phyloP scores from a whole-genome alignment of 2,113 vertebrate species.

The Macaca fascicularis region DNA sequence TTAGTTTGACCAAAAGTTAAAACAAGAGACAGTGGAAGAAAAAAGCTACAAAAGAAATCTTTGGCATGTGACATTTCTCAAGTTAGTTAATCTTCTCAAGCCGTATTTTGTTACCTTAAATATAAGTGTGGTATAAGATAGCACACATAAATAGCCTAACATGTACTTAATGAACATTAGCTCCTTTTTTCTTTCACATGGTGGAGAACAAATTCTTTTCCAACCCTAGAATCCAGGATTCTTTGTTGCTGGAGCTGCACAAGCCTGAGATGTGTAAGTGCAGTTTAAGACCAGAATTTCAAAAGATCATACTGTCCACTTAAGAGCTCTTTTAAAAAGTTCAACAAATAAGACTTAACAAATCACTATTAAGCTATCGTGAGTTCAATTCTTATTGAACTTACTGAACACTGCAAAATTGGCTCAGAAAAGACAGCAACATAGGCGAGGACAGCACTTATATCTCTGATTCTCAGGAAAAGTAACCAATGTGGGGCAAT shows the following conservation, averaged over 20 bases:
- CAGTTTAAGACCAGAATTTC: background rate
- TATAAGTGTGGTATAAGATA: background rate
- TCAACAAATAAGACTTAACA: background rate
- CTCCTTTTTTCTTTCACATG: background rate
- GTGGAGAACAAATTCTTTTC: background rate
- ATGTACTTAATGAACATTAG: background rate
- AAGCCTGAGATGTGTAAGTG: background rate
- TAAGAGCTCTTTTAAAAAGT: background rate
- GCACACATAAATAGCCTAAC: background rate
- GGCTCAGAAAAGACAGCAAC: background rate
- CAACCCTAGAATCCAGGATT: background rate
- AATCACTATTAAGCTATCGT: background rate
- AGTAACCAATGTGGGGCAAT: background rate
- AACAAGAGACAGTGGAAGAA: background rate
- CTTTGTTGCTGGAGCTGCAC: background rate
- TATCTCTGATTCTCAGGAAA: background rate
- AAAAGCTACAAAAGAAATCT: background rate
- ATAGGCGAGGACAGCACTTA: background rate
- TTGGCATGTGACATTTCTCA: background rate
- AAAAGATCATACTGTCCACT: background rate
- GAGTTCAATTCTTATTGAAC: background rate
- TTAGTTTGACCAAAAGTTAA: conserved; percentile 12
- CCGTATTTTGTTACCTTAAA: background rate
- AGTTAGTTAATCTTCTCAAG: background rate
- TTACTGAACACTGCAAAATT: background rate